Evolutionary conservation across 2,113 vertebrate species (phyloP).

Genomic region (Ceyx melanurus): DNA sequence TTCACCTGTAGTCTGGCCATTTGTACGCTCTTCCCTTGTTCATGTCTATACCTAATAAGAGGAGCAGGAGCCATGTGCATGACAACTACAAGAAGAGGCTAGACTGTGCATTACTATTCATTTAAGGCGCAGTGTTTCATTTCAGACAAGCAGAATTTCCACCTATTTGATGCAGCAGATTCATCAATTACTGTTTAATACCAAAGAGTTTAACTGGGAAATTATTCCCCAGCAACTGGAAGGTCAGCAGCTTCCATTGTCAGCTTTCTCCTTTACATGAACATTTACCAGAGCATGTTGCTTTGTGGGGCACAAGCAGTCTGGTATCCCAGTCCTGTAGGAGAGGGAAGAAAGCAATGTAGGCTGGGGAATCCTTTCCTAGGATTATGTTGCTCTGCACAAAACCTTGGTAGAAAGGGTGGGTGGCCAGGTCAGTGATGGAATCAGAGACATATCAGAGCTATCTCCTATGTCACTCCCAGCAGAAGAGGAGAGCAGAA

Average conservation of each 20-base stretch:
- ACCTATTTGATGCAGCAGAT: background rate
- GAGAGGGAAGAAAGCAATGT: background rate
- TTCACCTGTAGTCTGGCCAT: background rate
- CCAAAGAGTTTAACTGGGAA: background rate
- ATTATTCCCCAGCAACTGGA: background rate
- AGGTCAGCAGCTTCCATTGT: background rate
- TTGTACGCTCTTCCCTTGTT: background rate
- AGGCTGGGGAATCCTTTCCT: background rate
- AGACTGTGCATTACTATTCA: background rate
- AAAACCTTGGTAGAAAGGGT: background rate
- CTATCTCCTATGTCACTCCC: background rate
- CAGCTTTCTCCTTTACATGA: background rate
- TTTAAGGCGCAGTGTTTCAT: conserved; percentile 53
- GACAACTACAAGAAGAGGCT: background rate
- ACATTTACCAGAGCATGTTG: background rate
- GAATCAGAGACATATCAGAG: background rate
- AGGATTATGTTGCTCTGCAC: background rate
- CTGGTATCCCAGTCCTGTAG: background rate
- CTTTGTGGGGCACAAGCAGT: background rate
- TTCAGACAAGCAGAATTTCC: conserved; percentile 27
- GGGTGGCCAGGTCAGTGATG: background rate
- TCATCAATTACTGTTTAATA: background rate
- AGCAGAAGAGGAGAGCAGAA: background rate
- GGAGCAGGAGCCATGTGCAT: background rate
- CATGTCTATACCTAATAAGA: background rate